Evolutionary conservation across 2,888 invertebrate species (phyloP), one percentile per base, ranked within the genome.

Genomic region (Ennomos fuscantarius): DNA sequence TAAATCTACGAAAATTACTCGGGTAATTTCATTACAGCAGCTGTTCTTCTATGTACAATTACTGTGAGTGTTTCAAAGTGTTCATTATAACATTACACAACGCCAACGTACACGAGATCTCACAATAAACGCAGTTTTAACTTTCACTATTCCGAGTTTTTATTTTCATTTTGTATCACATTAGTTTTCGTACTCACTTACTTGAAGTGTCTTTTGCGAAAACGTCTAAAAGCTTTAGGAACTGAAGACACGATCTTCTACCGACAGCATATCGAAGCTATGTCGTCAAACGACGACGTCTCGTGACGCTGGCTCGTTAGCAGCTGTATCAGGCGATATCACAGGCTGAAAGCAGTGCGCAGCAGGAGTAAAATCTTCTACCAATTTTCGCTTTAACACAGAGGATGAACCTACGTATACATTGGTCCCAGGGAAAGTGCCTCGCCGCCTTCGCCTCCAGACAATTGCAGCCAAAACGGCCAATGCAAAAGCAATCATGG

Each of bases 211-310:
- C 74, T 75, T 75, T 74, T 68, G 63, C 69, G 66, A 74, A 74
- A 72, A 72, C 75, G 82, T 86, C 79, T 78, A 79, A 81, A 76
- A 79, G 75, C 82, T 91, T 67, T 92, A 93, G 93, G 92, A 93
- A 93, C 93, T 93, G 84, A 89, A 87, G 82, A 88, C 85, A 84
- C 93, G 91, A 88, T 92, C 89, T 84, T 93, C 92, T 68, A 91
- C 81, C 73, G 93, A 93, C 81, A 93, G 87, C 87, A 92, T 89
- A 77, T 93, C 93, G 74, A 92, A 93, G 82, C 93, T 93, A 81
- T 94, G 93, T 87, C 93, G 94, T 94, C 94, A 94, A 93, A 94
- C 94, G 64, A 94, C 93, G 65, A 94, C 94, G 74, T 93, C 93
- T 62, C 93, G 86, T 6, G 90, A 79, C 56, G 82, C 80, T 10